Evolutionary conservation across 2,113 vertebrate species (phyloP), one percentile per base, ranked within the genome.

Genomic region (Ibidorhyncha struthersii): DNA sequence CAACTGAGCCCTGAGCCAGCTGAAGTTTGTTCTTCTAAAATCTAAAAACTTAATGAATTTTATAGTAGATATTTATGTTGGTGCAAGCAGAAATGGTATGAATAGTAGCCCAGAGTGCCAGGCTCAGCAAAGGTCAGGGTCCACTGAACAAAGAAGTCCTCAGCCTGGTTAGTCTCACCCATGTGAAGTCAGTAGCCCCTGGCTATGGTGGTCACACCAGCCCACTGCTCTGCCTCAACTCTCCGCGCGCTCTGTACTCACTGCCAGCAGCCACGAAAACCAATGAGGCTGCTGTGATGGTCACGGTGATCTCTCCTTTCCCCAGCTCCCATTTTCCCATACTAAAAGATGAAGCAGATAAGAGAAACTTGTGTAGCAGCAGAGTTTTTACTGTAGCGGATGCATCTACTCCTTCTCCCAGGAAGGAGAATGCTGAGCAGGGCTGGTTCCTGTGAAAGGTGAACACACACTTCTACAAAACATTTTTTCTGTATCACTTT

Each of bases 301-400:
- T 14, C 10, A 17, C 12, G 34, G 43, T 79, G 12, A 7, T 47
- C 65, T 36, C 34, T 56, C 0, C 0, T 58, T 83, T 49, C 12
- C 56, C 19, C 30, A 12, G 4, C 13, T 86, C 61, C 25, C 34
- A 5, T 14, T 50, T 58, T 30, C 22, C 14, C 27, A 1, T 27
- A n/a, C 20, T 71, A 25, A 84, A 88, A 41, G 18, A 17, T 14
- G 20, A 71, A 55, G 16, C 20, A 69, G 53, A 12, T 27, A 34
- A 59, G 49, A 65, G 47, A n/a, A n/a, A 32, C 19, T 30, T 49
- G 7, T 25, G 12, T 36, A 55, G 10, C 29, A 43, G 16, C 59
- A 65, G n/a, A 32, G 69, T n/a, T 96, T 84, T 63, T 49, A 34
- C 21, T 9, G 1, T 0, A 0, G 20, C 4, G 2, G 7, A 20